Evolutionary conservation across 2,888 invertebrate genomes (phyloP), one percentile per base, ranked within the genome.

Genomic region (Erannis defoliaria): DNA sequence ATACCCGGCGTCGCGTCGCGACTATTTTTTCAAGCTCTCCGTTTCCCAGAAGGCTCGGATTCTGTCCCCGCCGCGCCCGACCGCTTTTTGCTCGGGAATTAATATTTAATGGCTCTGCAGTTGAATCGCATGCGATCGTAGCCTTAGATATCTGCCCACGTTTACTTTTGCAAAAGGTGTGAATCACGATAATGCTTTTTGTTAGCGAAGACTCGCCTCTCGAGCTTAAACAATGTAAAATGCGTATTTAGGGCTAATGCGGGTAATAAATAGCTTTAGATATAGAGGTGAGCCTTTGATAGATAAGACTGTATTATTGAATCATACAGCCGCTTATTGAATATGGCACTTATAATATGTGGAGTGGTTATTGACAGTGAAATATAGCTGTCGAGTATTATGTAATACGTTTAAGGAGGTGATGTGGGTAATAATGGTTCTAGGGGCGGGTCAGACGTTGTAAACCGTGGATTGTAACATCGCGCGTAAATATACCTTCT

Each of bases 11-110:
- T 87, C 86, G 88, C 89, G 87, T 85, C 82, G 84, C 78, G 78
- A 77, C 77, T 73, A 76, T 80, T 82, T 82, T 82, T 82, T 83
- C 80, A 82, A 80, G 73, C 75, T 73, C 74, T 76, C 77, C 77
- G 77, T 78, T 91, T 91, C 91, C 85, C 86, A 90, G 91, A 91
- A 91, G 89, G 87, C 79, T 81, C 79, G 78, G 79, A 82, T 79
- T 75, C 74, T 75, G 77, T 31, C 56, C 51, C 76, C 64, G 68
- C 70, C 26, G 61, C 62, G 79, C 75, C 70, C 76, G 68, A 76
- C 77, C 80, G 72, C 81, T 84, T 88, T 88, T 85, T 86, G 83
- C 81, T 80, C 72, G 71, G 73, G 80, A 85, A 87, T 85, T 86
- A 86, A 87, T 86, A 87, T 84, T 87, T 86, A 88, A 85, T 85